Conservation (phyloP, 2,113 vertebrate genomes). For the Otolemur garnettii region DNA sequence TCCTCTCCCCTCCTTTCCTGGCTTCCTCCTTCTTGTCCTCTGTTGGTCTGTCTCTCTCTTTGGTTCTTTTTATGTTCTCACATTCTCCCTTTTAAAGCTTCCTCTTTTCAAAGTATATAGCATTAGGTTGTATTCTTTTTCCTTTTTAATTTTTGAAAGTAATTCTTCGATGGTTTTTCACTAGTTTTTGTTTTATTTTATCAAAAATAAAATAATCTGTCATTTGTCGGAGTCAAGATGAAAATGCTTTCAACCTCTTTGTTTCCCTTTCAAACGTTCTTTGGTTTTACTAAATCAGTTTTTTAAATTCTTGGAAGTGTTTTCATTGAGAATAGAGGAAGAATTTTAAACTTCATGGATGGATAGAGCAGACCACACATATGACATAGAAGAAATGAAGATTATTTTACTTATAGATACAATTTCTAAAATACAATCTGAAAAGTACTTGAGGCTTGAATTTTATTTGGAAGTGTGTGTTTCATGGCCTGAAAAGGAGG, state of each 20-base stretch:
- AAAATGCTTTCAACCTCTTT: neutral
- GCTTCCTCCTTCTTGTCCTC: neutral
- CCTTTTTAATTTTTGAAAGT: neutral
- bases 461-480: neutral
- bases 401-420: neutral
- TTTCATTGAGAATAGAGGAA: neutral
- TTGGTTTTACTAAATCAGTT: neutral
- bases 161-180: neutral
- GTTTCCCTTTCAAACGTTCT: neutral
- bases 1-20: no score
- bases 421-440: neutral
- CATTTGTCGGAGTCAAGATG: neutral
- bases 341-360: neutral
- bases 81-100: neutral
- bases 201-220: neutral
- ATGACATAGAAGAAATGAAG: neutral
- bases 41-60: neutral
- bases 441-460: neutral
- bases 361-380: neutral
- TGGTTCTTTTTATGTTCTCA: neutral
- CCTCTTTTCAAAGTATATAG: neutral
- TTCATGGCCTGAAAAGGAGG: neutral
- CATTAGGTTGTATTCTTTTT: neutral
- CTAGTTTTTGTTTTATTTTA: neutral
- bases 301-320: neutral